Evolutionary conservation across 2,113 vertebrate genomes (phyloP), one percentile per base, ranked within the genome.

Genomic region (Probosciger aterrimus): DNA sequence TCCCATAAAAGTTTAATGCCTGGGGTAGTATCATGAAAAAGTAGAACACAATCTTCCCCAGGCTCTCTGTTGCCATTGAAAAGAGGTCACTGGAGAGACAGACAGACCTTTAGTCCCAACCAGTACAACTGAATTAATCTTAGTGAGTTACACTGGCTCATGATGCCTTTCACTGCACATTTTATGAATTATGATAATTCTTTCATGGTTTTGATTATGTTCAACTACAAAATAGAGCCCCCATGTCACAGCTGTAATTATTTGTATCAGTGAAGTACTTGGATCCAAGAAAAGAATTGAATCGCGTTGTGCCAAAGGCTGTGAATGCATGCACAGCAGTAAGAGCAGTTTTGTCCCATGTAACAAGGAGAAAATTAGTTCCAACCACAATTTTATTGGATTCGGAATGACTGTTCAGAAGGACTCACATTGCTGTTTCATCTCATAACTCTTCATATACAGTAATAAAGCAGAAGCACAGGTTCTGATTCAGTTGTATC

Each of bases 381-480:
- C 80, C 46, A 84, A 47, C 9, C 7, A 39, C 39, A 90, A 7
- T 90, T 90, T 60, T 92, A 84, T 82, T 64, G 11, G 46, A 74
- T 86, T 27, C 39, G 81, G 71, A 94, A 86, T 57, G 47, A 49
- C 11, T 7, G 0, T 83, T 96, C 64, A 86, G 65, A 88, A 86
- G 43, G 76, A 88, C 74, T 92, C 64, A 68, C 28, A 23, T 6
- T 63, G 19, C 43, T 86, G 73, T 88, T 94, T 92, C 82, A 83
- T 53, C 23, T 88, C 77, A 75, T 70, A 93, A 68, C 30, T 88
- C 49, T 88, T 95, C 73, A 78, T 83, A 83, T 50, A 6, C 43
- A 71, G 30, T 31, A 86, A 90, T 83, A 93, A 93, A 94, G 28
- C 65, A 92, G 68, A 88, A 95, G 33, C 23, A 41, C 13, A 39